phyloP scores from a whole-genome alignment of 2,113 vertebrate genomes.

The Paraplagusia blochii region DNA sequence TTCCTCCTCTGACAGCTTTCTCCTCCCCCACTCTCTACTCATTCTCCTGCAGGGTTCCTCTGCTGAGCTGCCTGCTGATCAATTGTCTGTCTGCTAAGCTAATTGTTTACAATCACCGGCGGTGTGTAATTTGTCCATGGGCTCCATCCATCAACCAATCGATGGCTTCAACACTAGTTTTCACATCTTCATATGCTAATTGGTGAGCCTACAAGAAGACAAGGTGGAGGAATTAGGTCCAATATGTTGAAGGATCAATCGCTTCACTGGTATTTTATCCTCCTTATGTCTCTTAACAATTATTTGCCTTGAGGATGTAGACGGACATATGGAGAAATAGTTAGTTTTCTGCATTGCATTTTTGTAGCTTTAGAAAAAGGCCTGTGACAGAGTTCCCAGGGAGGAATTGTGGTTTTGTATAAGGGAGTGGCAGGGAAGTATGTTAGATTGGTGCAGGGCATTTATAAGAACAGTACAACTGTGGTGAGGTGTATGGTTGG shows the following conservation, averaged over 20 bases:
- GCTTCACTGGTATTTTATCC: too few relatives aligned
- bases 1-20: neutral
- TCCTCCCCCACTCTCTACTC: neutral
- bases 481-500: too few relatives aligned
- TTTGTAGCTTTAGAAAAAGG: too few relatives aligned
- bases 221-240: constrained; percentile 6
- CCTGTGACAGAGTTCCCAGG: too few relatives aligned
- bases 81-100: constrained; percentile 58
- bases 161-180: constrained; percentile 49
- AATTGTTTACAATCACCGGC: constrained; percentile 62
- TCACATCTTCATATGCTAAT: constrained; percentile 45
- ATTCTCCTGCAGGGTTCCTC: neutral
- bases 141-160: constrained; percentile 58
- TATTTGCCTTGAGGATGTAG: too few relatives aligned
- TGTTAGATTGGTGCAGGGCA: too few relatives aligned
- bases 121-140: constrained; percentile 38
- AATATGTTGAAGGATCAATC: constrained; percentile 24
- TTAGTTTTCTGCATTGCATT: too few relatives aligned
- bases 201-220: constrained; percentile 20
- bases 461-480: too few relatives aligned
- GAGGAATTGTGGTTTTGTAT: too few relatives aligned
- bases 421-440: too few relatives aligned
- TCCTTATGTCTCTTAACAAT: too few relatives aligned
- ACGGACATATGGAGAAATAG: too few relatives aligned
- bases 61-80: constrained; percentile 33